Percentiles rank a stretch among this genome's conserved stretches.
phyloP scores from a whole-genome alignment of 2,888 invertebrate genomes.

The Aspidiotus rigidus region DNA sequence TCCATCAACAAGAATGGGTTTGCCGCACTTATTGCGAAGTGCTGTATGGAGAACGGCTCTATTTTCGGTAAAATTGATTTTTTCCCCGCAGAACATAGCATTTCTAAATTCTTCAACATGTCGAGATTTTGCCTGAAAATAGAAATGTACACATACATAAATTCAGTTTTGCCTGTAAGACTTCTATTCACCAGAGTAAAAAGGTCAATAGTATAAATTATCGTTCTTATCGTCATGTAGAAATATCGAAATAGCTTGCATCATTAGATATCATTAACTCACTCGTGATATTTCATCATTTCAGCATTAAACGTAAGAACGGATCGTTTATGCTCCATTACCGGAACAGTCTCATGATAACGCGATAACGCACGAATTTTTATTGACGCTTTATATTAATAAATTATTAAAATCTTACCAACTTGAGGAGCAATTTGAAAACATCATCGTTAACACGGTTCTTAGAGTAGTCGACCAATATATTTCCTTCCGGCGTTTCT shows the following conservation, averaged over 20 bases:
- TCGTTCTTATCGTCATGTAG: too few species aligned
- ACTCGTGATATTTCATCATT: too few species aligned
- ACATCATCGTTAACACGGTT: conserved; percentile 77
- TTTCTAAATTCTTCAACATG: conserved; percentile 76
- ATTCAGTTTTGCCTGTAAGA: too few species aligned
- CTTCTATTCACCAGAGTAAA: too few species aligned
- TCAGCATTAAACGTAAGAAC: too few species aligned
- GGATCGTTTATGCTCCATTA: too few species aligned
- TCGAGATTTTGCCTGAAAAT: conserved; percentile 54
- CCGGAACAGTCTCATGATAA: too few species aligned
- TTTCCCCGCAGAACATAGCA: conserved; percentile 86
- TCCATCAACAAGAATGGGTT: conserved; percentile 69
- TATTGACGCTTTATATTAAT: too few species aligned
- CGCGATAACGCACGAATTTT: too few species aligned
- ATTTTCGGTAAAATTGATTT: conserved; percentile 95
- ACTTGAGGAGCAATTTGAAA: conserved; percentile 62
- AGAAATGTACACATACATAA: conserved; percentile 10
- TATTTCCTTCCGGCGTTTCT: conserved; percentile 60
- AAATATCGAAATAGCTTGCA: too few species aligned
- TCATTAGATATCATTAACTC: too few species aligned
- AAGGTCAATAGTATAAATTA: too few species aligned
- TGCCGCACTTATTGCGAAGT: conserved; percentile 72
- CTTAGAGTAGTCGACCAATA: conserved; percentile 93
- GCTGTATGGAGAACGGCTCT: conserved; percentile 93
- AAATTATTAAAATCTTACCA: conserved; percentile 52